Conservation (phyloP, 2,113 vertebrate genomes). For the Oceanodroma tethys region DNA sequence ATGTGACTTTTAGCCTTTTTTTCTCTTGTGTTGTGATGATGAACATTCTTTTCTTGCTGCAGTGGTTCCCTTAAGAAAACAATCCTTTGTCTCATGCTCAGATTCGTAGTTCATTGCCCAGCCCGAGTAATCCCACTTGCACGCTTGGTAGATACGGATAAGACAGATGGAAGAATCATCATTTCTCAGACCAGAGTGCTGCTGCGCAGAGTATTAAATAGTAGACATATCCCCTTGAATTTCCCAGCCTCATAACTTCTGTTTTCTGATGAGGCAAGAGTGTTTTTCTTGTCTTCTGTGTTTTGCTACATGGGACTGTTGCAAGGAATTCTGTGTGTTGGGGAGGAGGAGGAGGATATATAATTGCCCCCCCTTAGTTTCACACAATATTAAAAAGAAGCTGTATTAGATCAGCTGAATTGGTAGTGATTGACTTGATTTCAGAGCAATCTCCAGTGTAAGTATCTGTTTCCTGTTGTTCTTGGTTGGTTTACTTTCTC, state of each 20-base stretch:
- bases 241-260: background rate
- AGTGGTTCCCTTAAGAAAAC: background rate
- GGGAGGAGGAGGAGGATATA: background rate
- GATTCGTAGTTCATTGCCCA: background rate
- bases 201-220: background rate
- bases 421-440: background rate
- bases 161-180: background rate
- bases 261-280: background rate
- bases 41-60: background rate
- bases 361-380: background rate
- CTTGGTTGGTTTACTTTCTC: background rate
- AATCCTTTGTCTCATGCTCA: background rate
- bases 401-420: background rate
- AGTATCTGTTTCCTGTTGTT: background rate
- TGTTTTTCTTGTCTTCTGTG: background rate
- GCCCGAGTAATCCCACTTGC: background rate
- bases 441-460: background rate
- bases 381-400: background rate
- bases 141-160: fast-evolving
- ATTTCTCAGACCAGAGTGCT: background rate
- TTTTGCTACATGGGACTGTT: background rate
- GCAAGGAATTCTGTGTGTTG: background rate
- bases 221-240: background rate
- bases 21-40: background rate
- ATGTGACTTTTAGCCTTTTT: background rate